phyloP scores from a whole-genome alignment of 2,888 invertebrate genomes.

The Dendrolimus houi region DNA sequence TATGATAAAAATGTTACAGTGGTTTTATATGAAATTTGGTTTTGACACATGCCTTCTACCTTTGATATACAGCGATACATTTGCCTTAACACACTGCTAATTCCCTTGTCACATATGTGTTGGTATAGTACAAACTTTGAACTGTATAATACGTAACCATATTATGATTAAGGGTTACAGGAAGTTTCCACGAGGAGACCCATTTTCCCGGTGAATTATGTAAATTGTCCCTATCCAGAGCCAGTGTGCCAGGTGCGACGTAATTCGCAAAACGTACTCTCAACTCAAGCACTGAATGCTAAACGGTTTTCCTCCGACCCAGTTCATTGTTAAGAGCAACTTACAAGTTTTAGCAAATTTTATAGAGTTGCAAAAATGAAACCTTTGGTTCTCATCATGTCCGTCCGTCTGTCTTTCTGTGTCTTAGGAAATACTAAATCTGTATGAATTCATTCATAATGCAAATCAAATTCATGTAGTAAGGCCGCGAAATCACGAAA shows the following conservation, averaged over 20 bases:
- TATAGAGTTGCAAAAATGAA: not conserved
- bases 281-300: constrained; percentile 2
- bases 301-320: not conserved
- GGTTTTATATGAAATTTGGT: too few relatives aligned
- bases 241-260: constrained; percentile 7
- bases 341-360: too few relatives aligned
- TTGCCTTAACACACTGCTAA: too few relatives aligned
- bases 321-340: too few relatives aligned
- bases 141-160: constrained; percentile 4
- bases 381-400: too few relatives aligned
- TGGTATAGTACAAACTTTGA: constrained; percentile 1
- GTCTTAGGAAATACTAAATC: not conserved
- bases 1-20: too few relatives aligned
- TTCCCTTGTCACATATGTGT: not conserved
- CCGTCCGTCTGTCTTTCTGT: not conserved
- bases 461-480: too few relatives aligned
- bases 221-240: constrained; percentile 11
- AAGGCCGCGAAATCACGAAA: too few relatives aligned
- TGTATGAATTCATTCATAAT: too few relatives aligned
- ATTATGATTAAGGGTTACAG: constrained; percentile 4
- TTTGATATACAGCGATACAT: too few relatives aligned
- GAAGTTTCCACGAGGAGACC: constrained; percentile 7
- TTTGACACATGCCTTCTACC: too few relatives aligned
- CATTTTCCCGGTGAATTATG: constrained; percentile 11
- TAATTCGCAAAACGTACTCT: constrained; percentile 6